Conservation (phyloP, 1,140 invertebrate species). For the Branchinecta lynchi region DNA sequence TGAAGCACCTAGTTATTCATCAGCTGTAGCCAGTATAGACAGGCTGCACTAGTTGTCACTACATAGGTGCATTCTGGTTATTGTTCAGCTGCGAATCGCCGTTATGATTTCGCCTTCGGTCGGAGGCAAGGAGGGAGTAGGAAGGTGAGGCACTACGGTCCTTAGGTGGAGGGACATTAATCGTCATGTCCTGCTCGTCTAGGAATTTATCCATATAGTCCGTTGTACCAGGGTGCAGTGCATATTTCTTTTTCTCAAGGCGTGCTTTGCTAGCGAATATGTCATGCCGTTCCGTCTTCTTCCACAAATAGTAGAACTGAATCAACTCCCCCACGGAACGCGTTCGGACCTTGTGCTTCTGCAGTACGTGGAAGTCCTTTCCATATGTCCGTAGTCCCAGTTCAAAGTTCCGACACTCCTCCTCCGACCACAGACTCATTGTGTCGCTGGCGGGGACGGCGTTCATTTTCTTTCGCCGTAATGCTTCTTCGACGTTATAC, state of each 20-base stretch:
- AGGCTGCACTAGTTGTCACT: not conserved
- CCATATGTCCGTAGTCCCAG: slow-evolving; percentile 77
- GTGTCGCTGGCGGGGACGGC: slow-evolving; percentile 49
- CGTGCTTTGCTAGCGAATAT: slow-evolving; percentile 67
- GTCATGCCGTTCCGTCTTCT: slow-evolving; percentile 94
- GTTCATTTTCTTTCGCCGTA: slow-evolving; percentile 65
- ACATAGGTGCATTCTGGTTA: not conserved
- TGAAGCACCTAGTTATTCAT: too few relatives aligned
- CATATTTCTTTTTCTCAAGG: slow-evolving; percentile 73
- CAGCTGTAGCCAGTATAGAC: too few relatives aligned
- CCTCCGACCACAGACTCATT: slow-evolving; percentile 86
- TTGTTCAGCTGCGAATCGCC: not conserved
- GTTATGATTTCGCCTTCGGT: not conserved
- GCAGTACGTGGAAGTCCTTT: slow-evolving; percentile 90
- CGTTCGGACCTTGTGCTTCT: slow-evolving; percentile 81
- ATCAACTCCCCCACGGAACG: slow-evolving; percentile 91
- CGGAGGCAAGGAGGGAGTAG: not conserved
- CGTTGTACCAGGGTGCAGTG: slow-evolving; percentile 58
- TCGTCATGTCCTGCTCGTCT: slow-evolving; percentile 50
- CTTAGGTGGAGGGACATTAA: not conserved
- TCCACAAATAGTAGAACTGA: slow-evolving; percentile 98
- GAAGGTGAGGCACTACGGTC: not conserved
- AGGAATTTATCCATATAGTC: slow-evolving; percentile 76
- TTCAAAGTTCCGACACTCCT: slow-evolving; percentile 94
- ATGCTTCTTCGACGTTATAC: slow-evolving; percentile 81